Conservation (phyloP, 2,113 vertebrate species). For the Seriola dumerili region DNA sequence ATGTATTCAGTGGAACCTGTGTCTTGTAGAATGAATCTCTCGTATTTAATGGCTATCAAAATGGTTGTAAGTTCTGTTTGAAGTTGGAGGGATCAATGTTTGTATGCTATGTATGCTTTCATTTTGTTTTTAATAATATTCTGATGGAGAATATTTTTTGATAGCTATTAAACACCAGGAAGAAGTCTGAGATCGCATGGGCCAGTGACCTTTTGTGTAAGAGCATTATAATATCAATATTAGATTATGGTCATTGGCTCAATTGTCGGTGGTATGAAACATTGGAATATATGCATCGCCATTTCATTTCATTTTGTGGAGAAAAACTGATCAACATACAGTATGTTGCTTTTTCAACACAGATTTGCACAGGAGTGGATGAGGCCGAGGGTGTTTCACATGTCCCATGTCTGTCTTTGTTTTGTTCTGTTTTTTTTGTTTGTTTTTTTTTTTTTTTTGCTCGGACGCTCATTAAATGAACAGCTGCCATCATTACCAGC, state of each 20-base stretch:
- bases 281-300: conserved; percentile 65
- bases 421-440: conserved; percentile 16
- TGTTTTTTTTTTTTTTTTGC: neutral
- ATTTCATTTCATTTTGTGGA: conserved; percentile 36
- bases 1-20: conserved; percentile 76
- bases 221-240: conserved; percentile 52
- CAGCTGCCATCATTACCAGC: conserved; percentile 66
- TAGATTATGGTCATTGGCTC: conserved; percentile 54
- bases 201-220: conserved; percentile 40
- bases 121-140: conserved; percentile 53
- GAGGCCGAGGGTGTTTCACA: conserved; percentile 56
- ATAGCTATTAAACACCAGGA: conserved; percentile 83
- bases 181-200: conserved; percentile 64
- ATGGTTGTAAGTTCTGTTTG: conserved; percentile 51
- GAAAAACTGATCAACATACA: conserved; percentile 49
- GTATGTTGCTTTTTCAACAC: conserved; percentile 41
- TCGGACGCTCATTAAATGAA: conserved; percentile 56
- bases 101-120: conserved; percentile 56
- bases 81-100: conserved; percentile 69
- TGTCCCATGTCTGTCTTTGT: conserved; percentile 57
- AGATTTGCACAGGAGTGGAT: conserved; percentile 76
- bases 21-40: conserved; percentile 77
- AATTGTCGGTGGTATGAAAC: conserved; percentile 56
- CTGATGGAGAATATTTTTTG: conserved; percentile 78
- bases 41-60: conserved; percentile 86